A percentile compares a stretch with the other conserved stretches of the same genome.
phyloP scores from a whole-genome alignment of 2,113 vertebrate species.

The Festucalex cinctus region DNA sequence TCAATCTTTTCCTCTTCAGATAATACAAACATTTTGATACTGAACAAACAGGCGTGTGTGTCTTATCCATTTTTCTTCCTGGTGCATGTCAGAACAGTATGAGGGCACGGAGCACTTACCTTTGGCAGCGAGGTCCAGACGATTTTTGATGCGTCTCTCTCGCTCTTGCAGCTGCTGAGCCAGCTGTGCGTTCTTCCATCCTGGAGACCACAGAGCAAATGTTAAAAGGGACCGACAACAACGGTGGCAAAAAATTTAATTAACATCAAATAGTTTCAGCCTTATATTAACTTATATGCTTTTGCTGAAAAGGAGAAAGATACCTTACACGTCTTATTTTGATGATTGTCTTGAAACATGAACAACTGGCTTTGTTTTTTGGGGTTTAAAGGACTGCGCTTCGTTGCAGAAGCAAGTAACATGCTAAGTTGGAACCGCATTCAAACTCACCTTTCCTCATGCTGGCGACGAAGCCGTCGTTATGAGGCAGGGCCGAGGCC shows the following conservation, averaged over 20 bases:
- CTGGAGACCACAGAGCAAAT: constrained; percentile 49
- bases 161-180: constrained; percentile 78
- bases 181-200: constrained; percentile 82
- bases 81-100: not conserved
- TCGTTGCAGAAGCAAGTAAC: too few relatives aligned
- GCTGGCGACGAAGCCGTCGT: constrained; percentile 74
- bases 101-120: constrained; percentile 55
- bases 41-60: not conserved
- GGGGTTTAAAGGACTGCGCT: too few relatives aligned
- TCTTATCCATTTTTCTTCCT: not conserved
- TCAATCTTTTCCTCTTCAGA: too few relatives aligned
- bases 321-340: too few relatives aligned
- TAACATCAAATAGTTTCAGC: too few relatives aligned
- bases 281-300: too few relatives aligned
- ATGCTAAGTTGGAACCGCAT: too few relatives aligned
- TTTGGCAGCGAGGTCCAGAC: constrained; percentile 79
- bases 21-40: too few relatives aligned
- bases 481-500: constrained; percentile 48
- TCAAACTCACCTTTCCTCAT: constrained; percentile 72
- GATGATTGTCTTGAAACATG: too few relatives aligned
- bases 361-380: too few relatives aligned
- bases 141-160: constrained; percentile 76
- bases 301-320: too few relatives aligned
- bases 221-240: not conserved
- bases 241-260: too few relatives aligned